Evolutionary conservation across 2,113 vertebrate genomes (phyloP).

Genomic region (Melozone crissalis): DNA sequence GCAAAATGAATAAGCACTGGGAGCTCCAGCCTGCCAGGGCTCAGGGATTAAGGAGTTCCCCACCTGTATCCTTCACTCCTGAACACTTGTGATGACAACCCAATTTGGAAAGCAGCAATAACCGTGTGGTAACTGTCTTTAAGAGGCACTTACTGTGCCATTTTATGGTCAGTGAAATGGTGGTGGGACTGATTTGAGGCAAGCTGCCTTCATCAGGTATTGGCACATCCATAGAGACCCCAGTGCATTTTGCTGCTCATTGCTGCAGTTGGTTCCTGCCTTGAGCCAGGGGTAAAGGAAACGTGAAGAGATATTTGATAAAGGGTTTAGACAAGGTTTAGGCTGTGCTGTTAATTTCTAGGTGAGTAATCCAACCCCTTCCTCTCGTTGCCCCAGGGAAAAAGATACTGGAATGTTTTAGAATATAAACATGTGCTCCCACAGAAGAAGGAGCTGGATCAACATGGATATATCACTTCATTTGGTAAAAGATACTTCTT

Average conservation of each 20-base stretch:
- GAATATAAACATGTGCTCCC: neutral
- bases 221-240: neutral
- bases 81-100: constrained; percentile 25
- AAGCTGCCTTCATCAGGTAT: neutral
- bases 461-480: neutral
- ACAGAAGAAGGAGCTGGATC: neutral
- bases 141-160: constrained; percentile 23
- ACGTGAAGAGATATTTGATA: neutral
- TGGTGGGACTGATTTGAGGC: neutral
- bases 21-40: constrained; percentile 22
- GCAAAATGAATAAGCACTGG: constrained; percentile 63
- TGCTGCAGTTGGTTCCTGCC: neutral
- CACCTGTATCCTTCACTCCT: constrained; percentile 35
- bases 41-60: constrained; percentile 21
- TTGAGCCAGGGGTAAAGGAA: neutral
- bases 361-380: neutral
- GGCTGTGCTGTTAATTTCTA: neutral
- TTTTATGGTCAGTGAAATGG: constrained; percentile 29
- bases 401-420: neutral
- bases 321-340: neutral
- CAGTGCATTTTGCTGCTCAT: neutral
- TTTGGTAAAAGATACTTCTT: neutral
- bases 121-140: constrained; percentile 46
- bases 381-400: neutral
- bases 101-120: constrained; percentile 55